Evolutionary conservation across 2,888 invertebrate species (phyloP).

Genomic region (Nineta flava): DNA sequence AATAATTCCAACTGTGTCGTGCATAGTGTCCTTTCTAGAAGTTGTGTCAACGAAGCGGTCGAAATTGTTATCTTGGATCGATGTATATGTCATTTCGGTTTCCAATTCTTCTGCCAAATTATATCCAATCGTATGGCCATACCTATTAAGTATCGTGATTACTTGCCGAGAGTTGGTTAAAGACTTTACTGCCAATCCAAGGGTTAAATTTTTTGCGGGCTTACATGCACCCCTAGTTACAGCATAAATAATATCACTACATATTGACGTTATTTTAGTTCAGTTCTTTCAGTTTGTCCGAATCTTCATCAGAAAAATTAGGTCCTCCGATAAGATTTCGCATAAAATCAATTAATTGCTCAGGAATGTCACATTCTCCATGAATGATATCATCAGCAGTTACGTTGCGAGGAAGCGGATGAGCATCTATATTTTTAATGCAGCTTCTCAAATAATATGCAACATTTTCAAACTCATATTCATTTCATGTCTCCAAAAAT

Average conservation of each 20-base stretch:
- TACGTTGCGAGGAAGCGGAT: conserved; percentile 1
- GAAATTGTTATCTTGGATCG: conserved; percentile 9
- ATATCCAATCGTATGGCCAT: conserved; percentile 3
- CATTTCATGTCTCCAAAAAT: not conserved
- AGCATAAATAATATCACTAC: not conserved
- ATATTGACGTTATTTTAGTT: conserved; percentile 3
- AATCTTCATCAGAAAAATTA: not conserved
- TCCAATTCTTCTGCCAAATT: conserved; percentile 2
- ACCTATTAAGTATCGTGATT: not conserved
- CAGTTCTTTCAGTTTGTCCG: not conserved
- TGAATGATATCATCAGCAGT: not conserved
- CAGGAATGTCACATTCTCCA: conserved; percentile 2
- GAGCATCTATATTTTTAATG: not conserved
- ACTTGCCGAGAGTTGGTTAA: conserved; percentile 1
- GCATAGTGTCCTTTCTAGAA: conserved; percentile 14
- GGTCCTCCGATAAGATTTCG: not conserved
- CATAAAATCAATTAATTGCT: not conserved
- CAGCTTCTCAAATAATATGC: not conserved
- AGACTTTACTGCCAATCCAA: conserved; percentile 4
- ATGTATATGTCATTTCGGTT: conserved; percentile 2
- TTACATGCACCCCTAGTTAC: not conserved
- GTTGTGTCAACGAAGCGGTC: conserved; percentile 13
- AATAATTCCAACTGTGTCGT: conserved; percentile 17
- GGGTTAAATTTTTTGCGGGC: conserved; percentile 1
- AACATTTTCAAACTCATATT: not conserved